Evolutionary conservation across 1,140 invertebrate species (phyloP).

Genomic region (Zaprionus davidi): DNA sequence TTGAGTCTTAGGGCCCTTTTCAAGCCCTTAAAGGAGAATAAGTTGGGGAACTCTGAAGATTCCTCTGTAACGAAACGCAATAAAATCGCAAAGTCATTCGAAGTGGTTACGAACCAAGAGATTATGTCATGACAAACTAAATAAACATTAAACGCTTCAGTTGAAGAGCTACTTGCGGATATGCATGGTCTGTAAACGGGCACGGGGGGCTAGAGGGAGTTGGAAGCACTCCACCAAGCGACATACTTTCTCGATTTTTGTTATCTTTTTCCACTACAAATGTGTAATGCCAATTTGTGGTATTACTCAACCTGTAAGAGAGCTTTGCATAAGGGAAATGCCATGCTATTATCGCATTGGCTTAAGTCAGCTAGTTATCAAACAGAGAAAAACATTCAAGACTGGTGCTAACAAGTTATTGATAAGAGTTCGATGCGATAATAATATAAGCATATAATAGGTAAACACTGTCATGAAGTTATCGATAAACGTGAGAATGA

Average conservation of each 20-base stretch:
- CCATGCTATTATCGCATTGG: conserved; percentile 13
- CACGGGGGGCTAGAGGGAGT: neutral
- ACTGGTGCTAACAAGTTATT: no score
- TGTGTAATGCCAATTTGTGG: conserved; percentile 75
- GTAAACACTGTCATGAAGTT: no score
- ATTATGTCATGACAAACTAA: conserved; percentile 74
- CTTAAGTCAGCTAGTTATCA: conserved; percentile 45
- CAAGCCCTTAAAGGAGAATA: conserved; percentile 56
- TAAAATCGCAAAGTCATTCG: conserved; percentile 61
- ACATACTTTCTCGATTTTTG: conserved; percentile 72
- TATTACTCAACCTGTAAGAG: conserved; percentile 58
- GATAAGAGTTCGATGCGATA: no score
- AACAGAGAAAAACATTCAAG: neutral
- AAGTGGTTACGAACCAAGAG: conserved; percentile 43
- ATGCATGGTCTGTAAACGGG: conserved; percentile 24
- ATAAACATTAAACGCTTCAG: conserved; percentile 76
- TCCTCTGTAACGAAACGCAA: conserved; percentile 22
- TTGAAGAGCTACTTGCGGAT: conserved; percentile 51
- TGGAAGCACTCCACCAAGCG: conserved; percentile 35
- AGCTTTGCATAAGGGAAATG: conserved; percentile 59
- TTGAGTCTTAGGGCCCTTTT: conserved; percentile 39
- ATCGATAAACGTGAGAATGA: neutral
- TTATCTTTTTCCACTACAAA: conserved; percentile 27
- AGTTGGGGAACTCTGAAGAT: conserved; percentile 10
- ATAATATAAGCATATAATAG: neutral